These are phyloP conservation scores for Phataginus tricuspis DNA, from an alignment of 2,797 vertebrate species.

Conservation along the genomic window DNA sequence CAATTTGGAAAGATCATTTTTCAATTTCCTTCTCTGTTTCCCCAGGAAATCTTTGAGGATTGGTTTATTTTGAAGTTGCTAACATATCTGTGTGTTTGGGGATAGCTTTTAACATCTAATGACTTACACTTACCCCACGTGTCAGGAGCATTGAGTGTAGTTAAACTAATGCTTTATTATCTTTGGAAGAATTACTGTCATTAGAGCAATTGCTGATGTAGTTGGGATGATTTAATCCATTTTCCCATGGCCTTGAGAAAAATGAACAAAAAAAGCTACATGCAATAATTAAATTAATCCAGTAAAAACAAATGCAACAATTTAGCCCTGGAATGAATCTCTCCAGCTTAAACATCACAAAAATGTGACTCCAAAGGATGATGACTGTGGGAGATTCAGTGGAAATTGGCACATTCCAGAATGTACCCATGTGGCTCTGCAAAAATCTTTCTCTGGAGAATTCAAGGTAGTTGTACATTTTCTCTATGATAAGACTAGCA, in stretches of 20 bases:
- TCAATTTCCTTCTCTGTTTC: not conserved
- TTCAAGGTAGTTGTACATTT: not conserved
- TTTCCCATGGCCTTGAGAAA: constrained; percentile 24
- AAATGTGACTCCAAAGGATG: not conserved
- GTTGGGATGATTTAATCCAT: not conserved
- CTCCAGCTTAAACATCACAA: not conserved
- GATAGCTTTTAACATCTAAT: not conserved
- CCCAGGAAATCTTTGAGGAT: not conserved
- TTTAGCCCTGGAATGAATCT: not conserved
- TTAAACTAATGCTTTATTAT: not conserved
- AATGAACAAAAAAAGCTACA: not conserved
- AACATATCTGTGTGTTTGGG: not conserved
- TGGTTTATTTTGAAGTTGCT: constrained; percentile 13
- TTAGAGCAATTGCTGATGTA: constrained; percentile 1
- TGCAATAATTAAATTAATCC: not conserved
- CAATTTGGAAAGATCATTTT: not conserved
- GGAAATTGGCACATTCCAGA: not conserved
- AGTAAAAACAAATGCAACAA: not conserved
- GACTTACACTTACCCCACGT: not conserved
- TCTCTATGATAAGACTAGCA: not conserved
- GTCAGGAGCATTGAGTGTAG: not conserved
- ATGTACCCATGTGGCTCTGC: not conserved
- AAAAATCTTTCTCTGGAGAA: not conserved
- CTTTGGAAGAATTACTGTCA: constrained; percentile 45
- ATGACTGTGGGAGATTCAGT: not conserved